Base-by-base conservation (phyloP, 2,888 invertebrate genomes). In the Ormyrus rosae region DNA sequence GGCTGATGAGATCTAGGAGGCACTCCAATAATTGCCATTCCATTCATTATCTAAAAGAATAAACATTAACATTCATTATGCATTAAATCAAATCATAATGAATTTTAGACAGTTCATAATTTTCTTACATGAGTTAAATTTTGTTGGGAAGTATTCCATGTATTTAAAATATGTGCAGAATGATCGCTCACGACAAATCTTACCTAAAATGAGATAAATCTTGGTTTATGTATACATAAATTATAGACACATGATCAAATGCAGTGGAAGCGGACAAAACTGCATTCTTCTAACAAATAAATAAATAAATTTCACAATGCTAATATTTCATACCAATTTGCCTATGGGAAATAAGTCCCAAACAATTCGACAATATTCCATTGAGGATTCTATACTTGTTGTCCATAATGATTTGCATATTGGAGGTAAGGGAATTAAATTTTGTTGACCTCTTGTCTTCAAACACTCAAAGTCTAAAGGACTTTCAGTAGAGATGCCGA, bases 371-470 rank as follows among this genome's bases (percentile, higher is more conserved):
- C 98, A 97, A 89, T 99, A 99, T 91, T 99, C 99, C 80, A 99
- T 94, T 0, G 97, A 96, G 1, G 97, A 96, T 92, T 99, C 99
- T 0, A 99, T 96, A 84, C 96, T 96, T 87, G 97, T 98, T 0
- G 98, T 99, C 99, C 99, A 99, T 74, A 99, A 90, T 0, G 97
- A 96, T 91, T 99, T 99, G 82, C 95, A 95, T 82, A 99, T 95
- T 1, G 97, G 96, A 6, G 96, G 95, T 63, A 97, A 92, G 0
- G 95, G 96, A 75, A 96, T 95, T 85, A 95, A 93, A 73, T 94
- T 94, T n/a, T 94, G 93, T n/a, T 94, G 93, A 1, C 94, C 93
- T 75, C 90, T 86, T 71, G 86, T 87, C 75, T 91, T 91, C 0
- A 90, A 81, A 82, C 89, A 93, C 90, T 97, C 97, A 90, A 97